phyloP scores from a whole-genome alignment of 2,113 vertebrate genomes.

The Tetrax tetrax region DNA sequence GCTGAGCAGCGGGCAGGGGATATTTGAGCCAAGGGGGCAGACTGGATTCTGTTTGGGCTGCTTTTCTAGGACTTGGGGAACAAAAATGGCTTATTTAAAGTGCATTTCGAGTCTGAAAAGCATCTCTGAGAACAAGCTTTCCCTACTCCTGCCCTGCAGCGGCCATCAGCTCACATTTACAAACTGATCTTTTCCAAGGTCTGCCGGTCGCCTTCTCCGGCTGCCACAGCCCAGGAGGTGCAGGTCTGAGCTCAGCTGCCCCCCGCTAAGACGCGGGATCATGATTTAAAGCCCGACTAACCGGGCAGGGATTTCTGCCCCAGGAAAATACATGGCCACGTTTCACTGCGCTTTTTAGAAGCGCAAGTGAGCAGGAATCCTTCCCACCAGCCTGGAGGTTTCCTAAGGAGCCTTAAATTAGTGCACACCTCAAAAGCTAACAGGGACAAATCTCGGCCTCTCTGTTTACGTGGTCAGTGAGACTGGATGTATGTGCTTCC shows the following conservation, averaged over 20 bases:
- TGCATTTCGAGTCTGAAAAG: conserved; percentile 46
- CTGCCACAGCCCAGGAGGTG: background rate
- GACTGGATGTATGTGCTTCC: background rate
- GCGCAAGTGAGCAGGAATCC: background rate
- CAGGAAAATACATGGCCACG: fast-evolving
- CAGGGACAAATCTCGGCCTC: background rate
- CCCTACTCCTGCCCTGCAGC: background rate
- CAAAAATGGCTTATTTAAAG: conserved; percentile 40
- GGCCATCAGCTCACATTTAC: background rate
- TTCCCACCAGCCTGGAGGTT: background rate
- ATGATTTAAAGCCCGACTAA: background rate
- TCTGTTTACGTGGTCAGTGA: background rate
- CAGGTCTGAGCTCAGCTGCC: background rate
- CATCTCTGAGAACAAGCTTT: background rate
- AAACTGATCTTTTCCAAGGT: background rate
- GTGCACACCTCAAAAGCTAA: background rate
- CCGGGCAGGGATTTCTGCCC: background rate
- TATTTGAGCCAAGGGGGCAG: background rate
- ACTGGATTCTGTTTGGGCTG: background rate
- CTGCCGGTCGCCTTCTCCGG: background rate
- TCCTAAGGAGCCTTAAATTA: background rate
- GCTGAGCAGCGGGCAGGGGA: background rate
- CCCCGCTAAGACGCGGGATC: background rate
- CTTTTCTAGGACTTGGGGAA: background rate
- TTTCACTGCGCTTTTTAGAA: background rate